Percentiles rank a stretch among this genome's conserved stretches.
These are phyloP conservation scores for Cinara cedri DNA, from an alignment of 2,888 invertebrate genomes.

Conservation along the genomic window DNA sequence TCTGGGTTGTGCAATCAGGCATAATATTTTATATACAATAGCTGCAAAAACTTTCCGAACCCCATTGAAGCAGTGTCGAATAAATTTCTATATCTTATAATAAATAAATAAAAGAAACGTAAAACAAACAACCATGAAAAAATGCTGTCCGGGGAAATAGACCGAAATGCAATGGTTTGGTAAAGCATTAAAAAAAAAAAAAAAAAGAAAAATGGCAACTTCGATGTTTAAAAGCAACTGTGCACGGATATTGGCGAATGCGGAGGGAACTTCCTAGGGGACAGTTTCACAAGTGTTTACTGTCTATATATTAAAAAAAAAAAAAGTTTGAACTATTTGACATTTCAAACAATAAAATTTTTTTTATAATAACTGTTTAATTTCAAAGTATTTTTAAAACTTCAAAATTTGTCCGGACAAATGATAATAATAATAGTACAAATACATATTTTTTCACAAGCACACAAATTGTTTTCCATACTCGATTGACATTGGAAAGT, in stretches of 20 bases:
- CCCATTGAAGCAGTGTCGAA: neutral
- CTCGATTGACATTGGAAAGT: no score
- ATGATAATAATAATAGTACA: no score
- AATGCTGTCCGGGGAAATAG: neutral
- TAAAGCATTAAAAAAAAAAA: neutral
- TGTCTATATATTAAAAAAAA: neutral
- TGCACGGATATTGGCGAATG: no score
- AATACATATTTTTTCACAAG: no score
- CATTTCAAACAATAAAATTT: neutral
- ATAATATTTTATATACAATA: no score
- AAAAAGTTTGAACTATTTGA: neutral
- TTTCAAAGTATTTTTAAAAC: no score
- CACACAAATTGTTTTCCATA: no score
- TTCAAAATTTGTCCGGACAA: no score
- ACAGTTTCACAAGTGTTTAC: constrained; percentile 34
- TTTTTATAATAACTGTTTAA: no score
- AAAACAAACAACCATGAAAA: constrained; percentile 6
- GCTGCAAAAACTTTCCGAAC: neutral
- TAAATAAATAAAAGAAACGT: constrained; percentile 15
- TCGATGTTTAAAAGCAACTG: constrained; percentile 14
- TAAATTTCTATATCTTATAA: neutral
- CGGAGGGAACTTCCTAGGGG: neutral
- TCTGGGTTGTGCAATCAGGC: no score
- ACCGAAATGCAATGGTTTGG: constrained; percentile 8
- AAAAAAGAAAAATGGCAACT: neutral